Base-by-base conservation (phyloP, 2,113 vertebrate genomes). In the Crocuta crocuta region DNA sequence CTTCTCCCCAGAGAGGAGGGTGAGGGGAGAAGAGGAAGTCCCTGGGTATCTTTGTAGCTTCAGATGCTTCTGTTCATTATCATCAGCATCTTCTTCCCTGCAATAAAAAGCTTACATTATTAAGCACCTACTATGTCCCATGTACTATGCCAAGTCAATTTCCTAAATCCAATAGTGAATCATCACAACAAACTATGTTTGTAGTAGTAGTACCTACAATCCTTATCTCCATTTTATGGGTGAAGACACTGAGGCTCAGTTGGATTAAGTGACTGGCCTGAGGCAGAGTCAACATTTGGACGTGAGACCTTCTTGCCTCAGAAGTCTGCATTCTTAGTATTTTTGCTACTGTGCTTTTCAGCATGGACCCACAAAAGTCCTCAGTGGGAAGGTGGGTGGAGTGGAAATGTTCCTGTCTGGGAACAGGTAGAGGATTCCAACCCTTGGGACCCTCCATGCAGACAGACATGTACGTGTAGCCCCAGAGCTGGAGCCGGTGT, bases 1-100 rank as follows among this genome's bases (percentile, higher is more conserved):
- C 95, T 95, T 82, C 81, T 96, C 97, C 91, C 97, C 13, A 73
- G 97, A 82, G 97, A 89, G 50, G 10, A 4, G 26, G 19, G 19
- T 31, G 81, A 28, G 13, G 78, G 91, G 35, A 53, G 55, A 35
- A 50, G 24, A 86, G 63, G 43, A 26, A 35, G 12, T 43, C 58
- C 73, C 43, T 4, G 28, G 92, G 88, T 48, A 85, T 68, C 81
- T 81, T 63, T 61, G 74, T 31, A 50, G 92, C 65, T 48, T 95
- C 55, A 2, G 45, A 88, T 31, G 58, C 84, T 74, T 84, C 71
- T 45, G 70, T 68, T 80, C 45, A 48, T 84, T 43, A 33, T 73
- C 12, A 4, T 63, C 23, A 26, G 13, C 58, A 45, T 74, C 43
- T 43, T 74, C 68, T 70, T 45, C 35, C 79, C 5, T 6, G 74